Evolutionary conservation across 2,888 invertebrate species (phyloP), one percentile per base, ranked within the genome.

Genomic region (Limenitis camilla): DNA sequence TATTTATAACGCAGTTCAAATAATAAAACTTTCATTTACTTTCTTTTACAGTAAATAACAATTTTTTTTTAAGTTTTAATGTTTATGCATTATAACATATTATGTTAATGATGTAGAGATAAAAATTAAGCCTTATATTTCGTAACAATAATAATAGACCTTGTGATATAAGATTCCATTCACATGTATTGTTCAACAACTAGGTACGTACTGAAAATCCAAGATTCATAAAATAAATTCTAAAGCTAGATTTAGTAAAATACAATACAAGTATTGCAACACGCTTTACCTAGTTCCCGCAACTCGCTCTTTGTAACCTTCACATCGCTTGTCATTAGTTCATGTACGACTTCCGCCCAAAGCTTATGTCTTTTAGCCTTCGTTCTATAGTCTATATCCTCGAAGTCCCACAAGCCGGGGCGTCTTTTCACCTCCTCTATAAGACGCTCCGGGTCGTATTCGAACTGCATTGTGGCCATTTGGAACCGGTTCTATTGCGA

Each of bases 391-490:
- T 80, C 78, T 3, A 69, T 52, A 54, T 80, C 69, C 5, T 78
- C 78, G 57, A 68, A 73, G 63, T 87, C 78, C 87, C 87, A 87
- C 63, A 87, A 73, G 0, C 82, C 85, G 0, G 82, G 85, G 0
- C 86, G 78, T 58, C 79, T 85, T 55, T 67, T 75, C 31, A 87
- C 77, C 61, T 82, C 85, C 32, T 79, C 74, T 45, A 87, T 86
- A 4, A 87, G 69, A 9, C 71, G 66, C 57, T 85, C 85, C 0
- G 86, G 85, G 47, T 86, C 86, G 62, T 83, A 87, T 74, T 86
- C 87, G 54, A 83, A 84, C 61, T 84, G 81, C 76, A 84, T 81
- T 7, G 58, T 64, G 40, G 35, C 11, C 55, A 56, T 55, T 38
- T 40, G 32, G n/a, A 33, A 41, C 27, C 31, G 8, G 19, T 36